phyloP scores from a whole-genome alignment of 2,888 invertebrate species.

The Tuta absoluta region DNA sequence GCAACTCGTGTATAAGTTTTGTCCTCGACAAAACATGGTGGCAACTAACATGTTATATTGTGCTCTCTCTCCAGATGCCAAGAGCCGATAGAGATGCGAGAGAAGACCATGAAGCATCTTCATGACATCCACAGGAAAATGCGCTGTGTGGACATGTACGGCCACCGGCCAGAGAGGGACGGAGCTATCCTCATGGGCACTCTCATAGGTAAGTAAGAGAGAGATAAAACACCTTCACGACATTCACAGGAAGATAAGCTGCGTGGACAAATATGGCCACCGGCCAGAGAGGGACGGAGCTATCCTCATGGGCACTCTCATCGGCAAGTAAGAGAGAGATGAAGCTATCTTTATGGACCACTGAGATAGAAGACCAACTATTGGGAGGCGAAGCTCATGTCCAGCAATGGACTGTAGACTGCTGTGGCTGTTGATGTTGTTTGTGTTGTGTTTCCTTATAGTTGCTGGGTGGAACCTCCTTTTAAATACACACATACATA shows the following conservation, averaged over 20 bases:
- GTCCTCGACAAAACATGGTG: too few relatives aligned
- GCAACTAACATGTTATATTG: too few relatives aligned
- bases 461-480: too few relatives aligned
- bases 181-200: constrained; percentile 86
- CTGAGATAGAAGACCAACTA: too few relatives aligned
- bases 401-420: too few relatives aligned
- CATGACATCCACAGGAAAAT: constrained; percentile 79
- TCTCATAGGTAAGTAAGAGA: constrained; percentile 83
- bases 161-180: constrained; percentile 84
- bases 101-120: constrained; percentile 81
- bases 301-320: constrained; percentile 85
- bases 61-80: constrained; percentile 81
- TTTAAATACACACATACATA: too few relatives aligned
- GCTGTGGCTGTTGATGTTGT: too few relatives aligned
- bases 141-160: constrained; percentile 85
- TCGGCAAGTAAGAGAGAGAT: too few relatives aligned
- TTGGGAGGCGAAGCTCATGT: too few relatives aligned
- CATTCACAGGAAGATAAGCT: constrained; percentile 82
- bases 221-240: constrained; percentile 82
- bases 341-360: too few relatives aligned
- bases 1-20: too few relatives aligned
- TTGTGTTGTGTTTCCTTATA: too few relatives aligned
- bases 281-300: constrained; percentile 85
- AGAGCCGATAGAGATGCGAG: constrained; percentile 84
- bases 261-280: constrained; percentile 83